A percentile compares a stretch with the other conserved stretches of the same genome.
phyloP scores from a whole-genome alignment of 2,888 invertebrate genomes.

The Crematogaster levior region DNA sequence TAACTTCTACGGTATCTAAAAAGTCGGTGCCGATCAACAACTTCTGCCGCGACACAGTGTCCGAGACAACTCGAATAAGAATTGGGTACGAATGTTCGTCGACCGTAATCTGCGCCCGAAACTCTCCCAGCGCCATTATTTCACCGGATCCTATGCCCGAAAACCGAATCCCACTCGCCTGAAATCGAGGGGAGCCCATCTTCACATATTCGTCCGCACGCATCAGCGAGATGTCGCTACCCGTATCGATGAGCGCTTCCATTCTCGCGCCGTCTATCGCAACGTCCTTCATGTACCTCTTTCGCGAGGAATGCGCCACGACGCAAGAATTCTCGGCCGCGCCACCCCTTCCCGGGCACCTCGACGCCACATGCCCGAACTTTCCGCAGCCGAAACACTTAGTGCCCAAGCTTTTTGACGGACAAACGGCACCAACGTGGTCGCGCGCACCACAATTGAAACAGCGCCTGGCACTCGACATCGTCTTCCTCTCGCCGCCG shows the following conservation, averaged over 20 bases:
- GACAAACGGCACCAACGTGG: too few relatives aligned
- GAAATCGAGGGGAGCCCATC: not conserved
- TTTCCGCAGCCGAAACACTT: not conserved
- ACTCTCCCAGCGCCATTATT: not conserved
- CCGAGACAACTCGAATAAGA: slow-evolving; percentile 2
- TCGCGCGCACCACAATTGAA: too few relatives aligned
- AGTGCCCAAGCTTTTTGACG: not conserved
- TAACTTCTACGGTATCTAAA: not conserved
- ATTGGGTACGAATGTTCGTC: slow-evolving; percentile 24
- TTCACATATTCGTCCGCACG: slow-evolving; percentile 22
- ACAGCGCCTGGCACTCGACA: too few relatives aligned
- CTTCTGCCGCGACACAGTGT: slow-evolving; percentile 11
- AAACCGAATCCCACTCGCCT: not conserved
- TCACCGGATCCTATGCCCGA: slow-evolving; percentile 6
- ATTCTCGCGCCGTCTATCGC: not conserved
- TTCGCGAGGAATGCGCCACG: not conserved
- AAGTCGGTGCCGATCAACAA: slow-evolving; percentile 23
- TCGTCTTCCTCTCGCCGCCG: too few relatives aligned
- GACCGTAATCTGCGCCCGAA: not conserved
- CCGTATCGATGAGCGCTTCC: slow-evolving; percentile 11
- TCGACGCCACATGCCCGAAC: not conserved
- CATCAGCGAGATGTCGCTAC: slow-evolving; percentile 36
- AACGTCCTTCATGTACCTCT: not conserved
- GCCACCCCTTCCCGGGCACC: not conserved
- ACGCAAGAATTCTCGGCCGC: not conserved